A percentile compares a stretch with the other conserved stretches of the same genome.
phyloP scores from a whole-genome alignment of 2,888 invertebrate genomes.

The Bedellia somnulentella region DNA sequence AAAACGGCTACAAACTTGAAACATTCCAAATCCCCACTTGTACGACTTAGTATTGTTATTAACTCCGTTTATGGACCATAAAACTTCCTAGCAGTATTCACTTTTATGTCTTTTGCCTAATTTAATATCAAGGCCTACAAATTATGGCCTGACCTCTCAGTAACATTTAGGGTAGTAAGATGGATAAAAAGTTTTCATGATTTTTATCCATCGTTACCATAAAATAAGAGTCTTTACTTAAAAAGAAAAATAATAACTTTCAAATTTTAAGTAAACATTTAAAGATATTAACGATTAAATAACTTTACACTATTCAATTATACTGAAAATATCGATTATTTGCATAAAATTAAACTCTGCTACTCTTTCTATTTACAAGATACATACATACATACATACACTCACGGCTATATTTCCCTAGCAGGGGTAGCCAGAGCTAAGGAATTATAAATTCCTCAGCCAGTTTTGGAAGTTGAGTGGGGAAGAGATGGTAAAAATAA shows the following conservation, averaged over 20 bases:
- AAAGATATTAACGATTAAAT: neutral
- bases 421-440: too few relatives aligned
- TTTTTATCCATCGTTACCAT: neutral
- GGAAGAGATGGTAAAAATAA: too few relatives aligned
- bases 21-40: constrained; percentile 19
- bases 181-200: neutral
- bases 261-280: neutral
- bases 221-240: neutral
- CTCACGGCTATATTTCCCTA: too few relatives aligned
- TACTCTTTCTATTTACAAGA: too few relatives aligned
- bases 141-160: too few relatives aligned
- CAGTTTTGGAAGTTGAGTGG: too few relatives aligned
- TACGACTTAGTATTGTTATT: constrained; percentile 32
- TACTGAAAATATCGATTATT: too few relatives aligned
- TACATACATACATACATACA: too few relatives aligned
- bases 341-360: too few relatives aligned
- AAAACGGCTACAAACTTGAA: neutral
- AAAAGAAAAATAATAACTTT: neutral
- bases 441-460: too few relatives aligned
- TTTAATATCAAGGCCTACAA: constrained; percentile 9
- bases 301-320: neutral
- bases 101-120: constrained; percentile 14
- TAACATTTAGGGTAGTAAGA: neutral
- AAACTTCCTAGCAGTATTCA: constrained; percentile 30
- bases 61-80: constrained; percentile 35